Evolutionary conservation across 64 coral and sea anemone genomes (phyloP), one percentile per base, ranked within the genome.

Genomic region (Montipora foliosa): DNA sequence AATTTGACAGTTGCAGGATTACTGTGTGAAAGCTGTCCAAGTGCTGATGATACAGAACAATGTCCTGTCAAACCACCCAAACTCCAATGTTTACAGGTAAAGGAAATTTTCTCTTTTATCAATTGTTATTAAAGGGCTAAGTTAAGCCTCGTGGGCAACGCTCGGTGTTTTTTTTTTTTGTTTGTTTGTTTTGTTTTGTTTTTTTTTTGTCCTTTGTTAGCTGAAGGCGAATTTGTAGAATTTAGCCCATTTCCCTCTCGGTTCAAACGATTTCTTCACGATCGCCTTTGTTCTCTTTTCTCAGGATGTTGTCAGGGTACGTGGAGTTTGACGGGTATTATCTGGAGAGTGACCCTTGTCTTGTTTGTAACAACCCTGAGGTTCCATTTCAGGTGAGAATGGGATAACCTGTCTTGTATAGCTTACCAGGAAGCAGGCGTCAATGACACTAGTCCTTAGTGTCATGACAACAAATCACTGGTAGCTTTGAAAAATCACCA

Each of bases 291-390:
- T 64, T 64, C 3, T 64, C 47, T 89, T 75, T 25, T 46, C 79
- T 72, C 58, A 99, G 98, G 72, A 96, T 99, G 95, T 78, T 99
- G 47, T 93, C 98, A 76, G 98, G 98, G 11, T 96, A 94, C 50
- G 98, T 99, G 19, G 98, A 99, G 44, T 99, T 99, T 89, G 98
- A 99, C 81, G 98, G 98, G 10, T 99, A 96, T 80, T 99, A 99
- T 52, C 64, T 99, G 83, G 98, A 99, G 79, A 99, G 98, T 92
- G 98, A 99, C 55, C 98, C 98, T 0, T 99, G 98, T 49, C 79
- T 99, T n/a, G 98, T 99, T 19, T 99, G 98, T 76, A 99, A 99
- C 72, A 99, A 99, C 66, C 98, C 98, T 12, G 98, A 99, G 83
- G 98, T 99, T 5, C 92, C 98, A 7, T 99, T 96, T 86, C 93